phyloP scores from a whole-genome alignment of 1,140 invertebrate species.

The Oscheius sp. region DNA sequence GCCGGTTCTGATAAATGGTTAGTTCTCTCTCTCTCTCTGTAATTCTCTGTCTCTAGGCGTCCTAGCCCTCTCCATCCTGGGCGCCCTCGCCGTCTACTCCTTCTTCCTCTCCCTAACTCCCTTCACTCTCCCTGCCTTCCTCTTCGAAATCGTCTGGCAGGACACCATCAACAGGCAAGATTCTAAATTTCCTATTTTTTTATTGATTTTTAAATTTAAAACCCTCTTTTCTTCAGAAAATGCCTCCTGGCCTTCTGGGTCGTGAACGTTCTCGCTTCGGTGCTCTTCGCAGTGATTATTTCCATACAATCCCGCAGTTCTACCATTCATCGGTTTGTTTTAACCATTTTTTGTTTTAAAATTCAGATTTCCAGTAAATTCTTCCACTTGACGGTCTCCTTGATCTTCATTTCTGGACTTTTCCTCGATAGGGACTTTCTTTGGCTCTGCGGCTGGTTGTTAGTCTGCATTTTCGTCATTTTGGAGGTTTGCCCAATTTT shows the following conservation, averaged over 20 bases:
- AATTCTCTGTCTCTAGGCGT: neutral
- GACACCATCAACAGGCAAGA: neutral
- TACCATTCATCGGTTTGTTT: slow-evolving; percentile 15
- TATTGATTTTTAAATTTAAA: neutral
- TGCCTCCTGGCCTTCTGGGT: slow-evolving; percentile 23
- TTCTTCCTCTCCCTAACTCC: neutral
- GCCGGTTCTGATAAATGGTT: neutral
- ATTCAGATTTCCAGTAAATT: slow-evolving; percentile 22
- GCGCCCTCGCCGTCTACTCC: neutral
- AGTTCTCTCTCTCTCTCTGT: neutral
- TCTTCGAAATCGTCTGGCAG: neutral
- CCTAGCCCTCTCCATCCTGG: neutral
- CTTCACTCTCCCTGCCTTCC: neutral
- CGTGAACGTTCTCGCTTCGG: slow-evolving; percentile 10
- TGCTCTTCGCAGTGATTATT: slow-evolving; percentile 13
- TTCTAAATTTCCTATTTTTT: neutral
- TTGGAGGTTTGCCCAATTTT: neutral
- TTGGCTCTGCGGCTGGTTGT: slow-evolving; percentile 29
- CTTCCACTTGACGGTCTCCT: slow-evolving; percentile 29
- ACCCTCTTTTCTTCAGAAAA: slow-evolving; percentile 13
- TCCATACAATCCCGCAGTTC: slow-evolving; percentile 2
- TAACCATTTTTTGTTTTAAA: neutral
- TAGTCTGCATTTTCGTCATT: slow-evolving; percentile 25
- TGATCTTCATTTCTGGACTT: slow-evolving; percentile 30
- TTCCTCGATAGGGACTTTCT: slow-evolving; percentile 14